Conservation (phyloP, 2,888 invertebrate genomes). For the Dasysyrphus tricinctus region DNA sequence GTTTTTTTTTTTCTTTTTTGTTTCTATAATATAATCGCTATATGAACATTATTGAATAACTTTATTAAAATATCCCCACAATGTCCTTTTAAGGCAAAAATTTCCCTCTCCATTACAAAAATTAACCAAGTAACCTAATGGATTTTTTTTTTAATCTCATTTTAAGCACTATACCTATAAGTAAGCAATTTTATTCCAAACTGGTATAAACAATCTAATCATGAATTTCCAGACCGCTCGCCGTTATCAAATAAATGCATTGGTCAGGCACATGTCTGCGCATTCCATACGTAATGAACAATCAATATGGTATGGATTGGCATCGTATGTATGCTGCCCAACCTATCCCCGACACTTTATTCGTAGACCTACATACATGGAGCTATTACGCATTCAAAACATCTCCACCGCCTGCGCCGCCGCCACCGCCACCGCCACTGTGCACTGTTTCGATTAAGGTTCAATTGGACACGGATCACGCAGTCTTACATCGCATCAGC, state of each 20-base stretch:
- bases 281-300: constrained; percentile 58
- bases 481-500: constrained; percentile 42
- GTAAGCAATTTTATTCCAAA: constrained; percentile 11
- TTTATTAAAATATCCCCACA: neutral
- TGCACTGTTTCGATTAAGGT: constrained; percentile 50
- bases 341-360: constrained; percentile 53
- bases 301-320: constrained; percentile 54
- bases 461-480: constrained; percentile 59
- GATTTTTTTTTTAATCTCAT: neutral
- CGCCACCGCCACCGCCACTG: neutral
- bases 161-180: neutral
- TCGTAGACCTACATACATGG: constrained; percentile 63
- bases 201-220: constrained; percentile 48
- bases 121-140: constrained; percentile 18
- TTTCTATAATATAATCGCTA: neutral
- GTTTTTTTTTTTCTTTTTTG: neutral
- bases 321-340: constrained; percentile 53
- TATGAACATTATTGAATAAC: constrained; percentile 1
- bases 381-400: constrained; percentile 69
- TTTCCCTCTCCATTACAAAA: neutral
- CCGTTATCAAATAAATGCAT: constrained; percentile 72
- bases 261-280: constrained; percentile 59
- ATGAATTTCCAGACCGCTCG: constrained; percentile 54
- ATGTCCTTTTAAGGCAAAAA: neutral
- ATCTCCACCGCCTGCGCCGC: constrained; percentile 15